phyloP scores from a whole-genome alignment of 2,113 vertebrate species.

The Perca fluviatilis region DNA sequence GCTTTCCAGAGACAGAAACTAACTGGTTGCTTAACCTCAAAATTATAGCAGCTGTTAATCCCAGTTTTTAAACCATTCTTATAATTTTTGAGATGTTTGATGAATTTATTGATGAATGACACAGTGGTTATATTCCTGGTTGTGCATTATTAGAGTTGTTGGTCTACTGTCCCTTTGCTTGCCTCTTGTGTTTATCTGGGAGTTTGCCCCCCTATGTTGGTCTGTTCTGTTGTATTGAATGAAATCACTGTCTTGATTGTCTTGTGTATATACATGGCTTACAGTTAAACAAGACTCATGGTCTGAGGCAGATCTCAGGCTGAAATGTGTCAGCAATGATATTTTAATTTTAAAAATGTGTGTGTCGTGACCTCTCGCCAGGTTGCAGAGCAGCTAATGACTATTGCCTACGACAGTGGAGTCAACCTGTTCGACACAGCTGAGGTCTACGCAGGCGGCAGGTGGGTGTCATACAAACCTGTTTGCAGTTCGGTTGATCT shows the following conservation, averaged over 20 bases:
- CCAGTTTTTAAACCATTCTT: background rate
- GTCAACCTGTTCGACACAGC: conserved; percentile 98
- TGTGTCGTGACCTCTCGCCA: conserved; percentile 66
- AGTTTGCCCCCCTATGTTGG: background rate
- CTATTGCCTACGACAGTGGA: conserved; percentile 96
- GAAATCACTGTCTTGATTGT: background rate
- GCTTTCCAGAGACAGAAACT: background rate
- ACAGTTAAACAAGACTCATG: conserved; percentile 15
- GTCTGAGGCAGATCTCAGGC: background rate
- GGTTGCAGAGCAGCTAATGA: conserved; percentile 98
- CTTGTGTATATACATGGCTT: background rate
- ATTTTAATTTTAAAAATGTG: conserved; percentile 21
- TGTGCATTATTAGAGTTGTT: background rate
- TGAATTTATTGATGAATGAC: background rate
- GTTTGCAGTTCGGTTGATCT: background rate
- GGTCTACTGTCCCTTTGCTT: background rate
- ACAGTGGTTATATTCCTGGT: background rate
- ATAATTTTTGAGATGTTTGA: background rate
- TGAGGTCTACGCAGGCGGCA: conserved; percentile 96
- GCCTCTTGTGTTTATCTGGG: background rate
- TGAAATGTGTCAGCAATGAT: conserved; percentile 17
- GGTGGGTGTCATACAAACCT: conserved; percentile 82
- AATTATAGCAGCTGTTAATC: background rate
- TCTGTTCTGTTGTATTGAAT: background rate
- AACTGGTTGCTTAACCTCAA: background rate